Evolutionary conservation across 2,113 vertebrate genomes (phyloP), one percentile per base, ranked within the genome.

Genomic region (Ancistrus triradiatus): DNA sequence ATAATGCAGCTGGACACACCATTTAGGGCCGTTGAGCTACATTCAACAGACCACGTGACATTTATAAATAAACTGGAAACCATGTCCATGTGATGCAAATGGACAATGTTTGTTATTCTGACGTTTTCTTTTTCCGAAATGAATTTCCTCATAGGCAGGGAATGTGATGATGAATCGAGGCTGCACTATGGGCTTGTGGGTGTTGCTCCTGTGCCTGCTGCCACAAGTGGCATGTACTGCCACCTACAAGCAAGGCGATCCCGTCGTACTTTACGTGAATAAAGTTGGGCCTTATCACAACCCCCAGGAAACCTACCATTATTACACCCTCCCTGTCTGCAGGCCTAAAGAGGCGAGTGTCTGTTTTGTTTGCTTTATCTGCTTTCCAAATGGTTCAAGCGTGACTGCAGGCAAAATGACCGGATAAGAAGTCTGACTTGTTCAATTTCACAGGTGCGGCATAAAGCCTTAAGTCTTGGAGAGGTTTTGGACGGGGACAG

Each of bases 251-350:
- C 60, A 65, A 9, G 91, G 91, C 9, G 89, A 93, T 57, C 84
- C 87, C 0, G 90, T 95, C 43, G 85, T 88, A 68, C 79, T 95
- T 0, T 95, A 92, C 63, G 93, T 95, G 72, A 94, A 95, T 84
- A 95, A 95, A 87, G 93, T 95, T 55, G 93, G 93, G 2, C 93
- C 93, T 35, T 95, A 95, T 74, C 93, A 95, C 74, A 95, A 95
- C 71, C 93, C 93, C 15, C 93, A 95, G 73, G 93, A 95, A 83
- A 95, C 93, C 5, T 95, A 95, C 80, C 93, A 95, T 81, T 95
- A 88, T 83, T 95, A 95, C 70, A 91, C 90, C 1, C 82, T 95
- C 59, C 92, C 93, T 2, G 93, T 95, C 15, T 95, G 93, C 83
- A 89, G 88, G 47, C 93, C 93, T 0, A 78, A 87, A 59, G 87